A percentile compares a stretch with the other conserved stretches of the same genome.
phyloP scores from a whole-genome alignment of 2,113 vertebrate genomes.

The Octodon degus region DNA sequence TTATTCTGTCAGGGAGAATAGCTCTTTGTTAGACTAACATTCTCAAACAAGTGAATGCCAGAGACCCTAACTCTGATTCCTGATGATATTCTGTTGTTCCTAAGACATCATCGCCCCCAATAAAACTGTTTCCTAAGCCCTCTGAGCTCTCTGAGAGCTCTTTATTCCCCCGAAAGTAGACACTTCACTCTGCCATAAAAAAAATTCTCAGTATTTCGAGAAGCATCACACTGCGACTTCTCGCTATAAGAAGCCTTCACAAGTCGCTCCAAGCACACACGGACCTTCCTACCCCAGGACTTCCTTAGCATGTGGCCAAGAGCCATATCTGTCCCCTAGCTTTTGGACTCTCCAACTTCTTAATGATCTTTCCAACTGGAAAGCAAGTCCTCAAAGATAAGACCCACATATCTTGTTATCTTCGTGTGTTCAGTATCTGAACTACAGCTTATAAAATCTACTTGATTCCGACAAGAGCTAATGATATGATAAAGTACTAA shows the following conservation, averaged over 20 bases:
- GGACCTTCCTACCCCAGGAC: no score
- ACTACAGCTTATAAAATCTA: background rate
- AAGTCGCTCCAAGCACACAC: background rate
- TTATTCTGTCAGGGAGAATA: background rate
- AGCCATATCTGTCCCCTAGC: background rate
- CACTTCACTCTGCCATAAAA: background rate
- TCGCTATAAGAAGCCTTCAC: background rate
- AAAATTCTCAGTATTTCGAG: background rate
- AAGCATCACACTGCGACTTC: background rate
- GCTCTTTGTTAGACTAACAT: background rate
- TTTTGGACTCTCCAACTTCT: background rate
- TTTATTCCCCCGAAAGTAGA: background rate
- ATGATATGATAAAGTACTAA: background rate
- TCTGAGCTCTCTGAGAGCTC: background rate
- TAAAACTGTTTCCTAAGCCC: background rate
- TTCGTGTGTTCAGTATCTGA: background rate
- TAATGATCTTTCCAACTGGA: background rate
- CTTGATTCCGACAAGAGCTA: conserved; percentile 20
- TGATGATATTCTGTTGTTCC: background rate
- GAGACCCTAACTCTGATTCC: background rate
- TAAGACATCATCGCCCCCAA: background rate
- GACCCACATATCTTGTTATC: background rate
- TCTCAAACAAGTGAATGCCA: conserved; percentile 1
- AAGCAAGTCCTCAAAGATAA: background rate
- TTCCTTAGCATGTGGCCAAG: background rate